A percentile compares a stretch with the other conserved stretches of the same genome.
Conservation (phyloP, 1,140 invertebrate species). For the Drosophila yakuba region DNA sequence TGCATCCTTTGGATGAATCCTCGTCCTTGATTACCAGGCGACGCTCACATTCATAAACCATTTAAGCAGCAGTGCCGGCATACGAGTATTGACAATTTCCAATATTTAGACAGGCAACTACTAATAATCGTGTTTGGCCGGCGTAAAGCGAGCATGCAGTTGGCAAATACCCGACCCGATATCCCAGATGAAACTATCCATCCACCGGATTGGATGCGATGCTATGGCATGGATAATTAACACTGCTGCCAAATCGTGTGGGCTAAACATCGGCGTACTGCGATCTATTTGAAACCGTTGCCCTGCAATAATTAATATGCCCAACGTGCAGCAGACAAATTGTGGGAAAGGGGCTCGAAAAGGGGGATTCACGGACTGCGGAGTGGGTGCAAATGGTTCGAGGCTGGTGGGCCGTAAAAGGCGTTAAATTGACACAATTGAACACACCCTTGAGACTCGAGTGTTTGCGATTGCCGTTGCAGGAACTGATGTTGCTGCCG, state of each 20-base stretch:
- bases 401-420: conserved; percentile 67
- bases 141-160: conserved; percentile 70
- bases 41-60: conserved; percentile 35
- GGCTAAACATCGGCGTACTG: conserved; percentile 53
- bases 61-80: conserved; percentile 32
- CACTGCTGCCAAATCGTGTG: conserved; percentile 68
- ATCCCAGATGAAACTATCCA: conserved; percentile 12
- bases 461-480: conserved; percentile 37
- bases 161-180: conserved; percentile 40
- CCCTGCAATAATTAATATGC: conserved; percentile 78
- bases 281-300: conserved; percentile 40
- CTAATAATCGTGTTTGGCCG: conserved; percentile 76
- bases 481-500: conserved; percentile 36
- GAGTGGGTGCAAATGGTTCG: conserved; percentile 14
- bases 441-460: conserved; percentile 82
- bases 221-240: conserved; percentile 61
- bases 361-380: background rate
- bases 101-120: conserved; percentile 79
- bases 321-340: conserved; percentile 55
- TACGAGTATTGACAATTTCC: conserved; percentile 66
- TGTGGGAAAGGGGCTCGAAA: background rate
- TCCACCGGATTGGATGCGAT: conserved; percentile 5
- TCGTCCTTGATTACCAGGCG: background rate
- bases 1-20: conserved; percentile 16
- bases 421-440: conserved; percentile 85